These are phyloP conservation scores for Sebastes kiyomatsui DNA, from an alignment of 2,797 vertebrate species.

Conservation along the genomic window DNA sequence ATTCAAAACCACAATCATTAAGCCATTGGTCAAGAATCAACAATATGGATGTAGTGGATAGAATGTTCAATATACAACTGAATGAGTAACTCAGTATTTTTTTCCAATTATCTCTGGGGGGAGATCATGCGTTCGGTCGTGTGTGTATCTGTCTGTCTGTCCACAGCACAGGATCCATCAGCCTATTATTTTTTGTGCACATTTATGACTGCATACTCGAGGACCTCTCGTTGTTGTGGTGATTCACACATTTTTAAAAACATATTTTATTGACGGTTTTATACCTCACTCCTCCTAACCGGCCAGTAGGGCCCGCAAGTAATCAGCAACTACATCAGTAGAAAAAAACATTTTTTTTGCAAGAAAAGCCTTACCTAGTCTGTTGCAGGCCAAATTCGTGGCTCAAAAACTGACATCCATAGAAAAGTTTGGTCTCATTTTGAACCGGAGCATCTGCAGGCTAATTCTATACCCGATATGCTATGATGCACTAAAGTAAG, in stretches of 20 bases:
- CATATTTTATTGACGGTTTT: not conserved
- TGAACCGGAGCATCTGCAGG: not conserved
- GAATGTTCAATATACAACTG: not conserved
- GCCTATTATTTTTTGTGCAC: not conserved
- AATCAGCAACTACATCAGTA: not conserved
- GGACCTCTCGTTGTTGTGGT: not conserved
- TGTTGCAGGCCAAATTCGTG: not conserved
- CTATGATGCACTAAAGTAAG: not conserved
- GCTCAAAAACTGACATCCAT: no score
- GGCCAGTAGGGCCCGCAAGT: not conserved
- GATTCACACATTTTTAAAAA: not conserved
- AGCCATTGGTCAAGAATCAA: conserved; percentile 5
- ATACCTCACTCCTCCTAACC: not conserved
- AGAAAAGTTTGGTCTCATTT: not conserved
- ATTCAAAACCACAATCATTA: not conserved
- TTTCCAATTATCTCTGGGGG: not conserved
- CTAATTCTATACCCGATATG: not conserved
- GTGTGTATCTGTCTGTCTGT: not conserved
- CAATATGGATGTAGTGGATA: not conserved
- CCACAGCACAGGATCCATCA: not conserved
- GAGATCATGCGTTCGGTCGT: not conserved
- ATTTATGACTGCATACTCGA: not conserved
- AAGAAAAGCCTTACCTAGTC: not conserved
- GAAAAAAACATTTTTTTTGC: not conserved
- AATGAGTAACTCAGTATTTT: not conserved